phyloP scores from a whole-genome alignment of 2,888 invertebrate species.

The Nemotelus nigrinus region DNA sequence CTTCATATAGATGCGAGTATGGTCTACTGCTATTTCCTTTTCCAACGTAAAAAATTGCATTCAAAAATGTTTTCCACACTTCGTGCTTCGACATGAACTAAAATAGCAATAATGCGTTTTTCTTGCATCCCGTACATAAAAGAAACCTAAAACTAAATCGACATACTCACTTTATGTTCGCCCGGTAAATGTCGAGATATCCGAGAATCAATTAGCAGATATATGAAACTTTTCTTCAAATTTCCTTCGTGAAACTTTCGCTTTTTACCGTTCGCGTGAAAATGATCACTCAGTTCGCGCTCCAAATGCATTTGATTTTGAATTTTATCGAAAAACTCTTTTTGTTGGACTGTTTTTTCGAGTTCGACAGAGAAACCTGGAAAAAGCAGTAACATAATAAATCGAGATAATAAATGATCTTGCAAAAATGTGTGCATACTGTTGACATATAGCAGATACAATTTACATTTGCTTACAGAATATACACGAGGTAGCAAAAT shows the following conservation, averaged over 20 bases:
- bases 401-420: too few relatives aligned
- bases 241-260: slow-evolving; percentile 77
- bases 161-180: slow-evolving; percentile 56
- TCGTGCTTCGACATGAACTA: slow-evolving; percentile 64
- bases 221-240: slow-evolving; percentile 88
- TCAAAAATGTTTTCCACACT: slow-evolving; percentile 81
- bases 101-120: too few relatives aligned
- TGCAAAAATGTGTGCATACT: too few relatives aligned
- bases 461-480: too few relatives aligned
- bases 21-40: slow-evolving; percentile 92
- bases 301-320: slow-evolving; percentile 70
- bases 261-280: slow-evolving; percentile 63
- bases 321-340: slow-evolving; percentile 69
- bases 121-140: too few relatives aligned
- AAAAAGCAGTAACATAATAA: too few relatives aligned
- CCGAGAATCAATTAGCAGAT: slow-evolving; percentile 88
- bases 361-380: slow-evolving; percentile 75
- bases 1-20: slow-evolving; percentile 90
- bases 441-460: too few relatives aligned
- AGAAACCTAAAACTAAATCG: too few relatives aligned
- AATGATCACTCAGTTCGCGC: slow-evolving; percentile 69
- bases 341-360: slow-evolving; percentile 70
- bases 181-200: slow-evolving; percentile 80
- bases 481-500: too few relatives aligned
- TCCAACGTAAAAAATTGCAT: slow-evolving; percentile 94